Evolutionary conservation across 2,797 vertebrate genomes (phyloP).

Genomic region (Crenichthys baileyi): DNA sequence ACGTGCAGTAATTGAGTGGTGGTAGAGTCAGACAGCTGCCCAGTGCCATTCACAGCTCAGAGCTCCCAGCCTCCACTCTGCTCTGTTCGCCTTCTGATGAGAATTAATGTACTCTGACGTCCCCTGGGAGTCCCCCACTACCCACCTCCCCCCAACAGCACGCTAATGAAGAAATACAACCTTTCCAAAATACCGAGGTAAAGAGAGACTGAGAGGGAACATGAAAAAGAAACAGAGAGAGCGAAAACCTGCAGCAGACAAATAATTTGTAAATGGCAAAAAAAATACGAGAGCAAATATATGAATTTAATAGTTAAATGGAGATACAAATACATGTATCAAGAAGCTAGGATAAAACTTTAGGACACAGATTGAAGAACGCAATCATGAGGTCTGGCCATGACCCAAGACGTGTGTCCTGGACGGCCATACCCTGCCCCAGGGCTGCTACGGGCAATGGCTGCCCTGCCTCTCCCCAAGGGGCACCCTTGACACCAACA

Average conservation of each 20-base stretch:
- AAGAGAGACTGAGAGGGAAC: conserved; percentile 62
- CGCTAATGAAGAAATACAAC: conserved; percentile 91
- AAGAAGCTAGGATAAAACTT: conserved; percentile 18
- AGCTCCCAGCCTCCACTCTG: conserved; percentile 82
- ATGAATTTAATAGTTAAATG: conserved; percentile 32
- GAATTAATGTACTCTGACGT: conserved; percentile 94
- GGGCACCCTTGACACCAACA: conserved; percentile 67
- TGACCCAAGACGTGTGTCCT: conserved; percentile 77
- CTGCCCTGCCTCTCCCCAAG: conserved; percentile 81
- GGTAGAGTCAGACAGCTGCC: conserved; percentile 88
- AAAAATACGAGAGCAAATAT: neutral
- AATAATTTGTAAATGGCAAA: conserved; percentile 34
- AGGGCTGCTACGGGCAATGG: conserved; percentile 81
- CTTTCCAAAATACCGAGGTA: conserved; percentile 76
- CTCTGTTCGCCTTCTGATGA: conserved; percentile 87
- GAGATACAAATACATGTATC: conserved; percentile 28
- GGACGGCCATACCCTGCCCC: conserved; percentile 81
- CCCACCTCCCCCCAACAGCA: conserved; percentile 68
- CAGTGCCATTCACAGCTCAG: conserved; percentile 93
- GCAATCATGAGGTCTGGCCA: conserved; percentile 73
- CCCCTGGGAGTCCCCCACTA: conserved; percentile 82
- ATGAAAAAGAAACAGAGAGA: conserved; percentile 40
- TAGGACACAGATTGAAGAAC: conserved; percentile 47
- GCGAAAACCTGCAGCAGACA: conserved; percentile 28
- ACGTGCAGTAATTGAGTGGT: conserved; percentile 84